phyloP scores from a whole-genome alignment of 1,140 invertebrate genomes.

The Camponotus floridanus region DNA sequence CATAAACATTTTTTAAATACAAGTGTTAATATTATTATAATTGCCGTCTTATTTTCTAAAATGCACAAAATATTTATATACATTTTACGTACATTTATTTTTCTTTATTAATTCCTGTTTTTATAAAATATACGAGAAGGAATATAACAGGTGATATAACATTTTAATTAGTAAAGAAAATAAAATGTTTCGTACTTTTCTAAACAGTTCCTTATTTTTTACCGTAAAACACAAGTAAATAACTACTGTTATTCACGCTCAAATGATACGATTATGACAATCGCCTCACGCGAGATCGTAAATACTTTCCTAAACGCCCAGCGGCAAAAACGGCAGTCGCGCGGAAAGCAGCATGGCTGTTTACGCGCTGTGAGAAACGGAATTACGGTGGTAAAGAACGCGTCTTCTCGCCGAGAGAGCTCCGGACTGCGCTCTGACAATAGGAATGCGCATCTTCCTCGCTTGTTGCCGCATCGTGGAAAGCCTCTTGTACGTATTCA shows the following conservation, averaged over 20 bases:
- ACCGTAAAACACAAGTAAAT: neutral
- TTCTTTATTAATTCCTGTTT: too few relatives aligned
- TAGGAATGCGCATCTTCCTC: constrained; percentile 36
- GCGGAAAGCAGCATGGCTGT: constrained; percentile 41
- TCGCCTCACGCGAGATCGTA: constrained; percentile 52
- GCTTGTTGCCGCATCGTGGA: constrained; percentile 21
- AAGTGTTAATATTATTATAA: too few relatives aligned
- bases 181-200: too few relatives aligned
- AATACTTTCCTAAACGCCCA: constrained; percentile 48
- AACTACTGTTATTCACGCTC: constrained; percentile 17
- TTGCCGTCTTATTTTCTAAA: too few relatives aligned
- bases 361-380: constrained; percentile 46
- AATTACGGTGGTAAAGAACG: constrained; percentile 54
- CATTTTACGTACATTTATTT: too few relatives aligned
- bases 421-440: constrained; percentile 16
- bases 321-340: constrained; percentile 31
- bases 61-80: too few relatives aligned
- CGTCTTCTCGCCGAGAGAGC: constrained; percentile 9
- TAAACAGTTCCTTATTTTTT: neutral
- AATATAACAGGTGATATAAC: too few relatives aligned
- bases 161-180: too few relatives aligned
- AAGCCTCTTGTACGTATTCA: constrained; percentile 15
- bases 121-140: too few relatives aligned
- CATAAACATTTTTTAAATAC: neutral
- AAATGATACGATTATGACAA: constrained; percentile 44